phyloP scores from a whole-genome alignment of 2,797 vertebrate species.

The Parotocinclus haroldoi region DNA sequence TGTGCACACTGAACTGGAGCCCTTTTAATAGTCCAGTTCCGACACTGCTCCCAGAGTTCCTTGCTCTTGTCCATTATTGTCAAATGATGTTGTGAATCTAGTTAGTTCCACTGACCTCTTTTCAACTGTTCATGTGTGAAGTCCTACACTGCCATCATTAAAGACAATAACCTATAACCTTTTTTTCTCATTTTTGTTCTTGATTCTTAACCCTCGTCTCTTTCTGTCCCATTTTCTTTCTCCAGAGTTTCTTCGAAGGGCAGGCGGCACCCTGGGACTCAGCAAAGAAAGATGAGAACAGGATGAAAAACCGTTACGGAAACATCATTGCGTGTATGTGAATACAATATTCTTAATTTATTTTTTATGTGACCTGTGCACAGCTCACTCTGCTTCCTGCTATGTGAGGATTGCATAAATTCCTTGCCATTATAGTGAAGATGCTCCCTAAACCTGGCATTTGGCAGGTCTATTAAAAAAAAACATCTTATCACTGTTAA shows the following conservation, averaged over 20 bases:
- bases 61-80: slow-evolving; percentile 43
- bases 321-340: slow-evolving; percentile 98
- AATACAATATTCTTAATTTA: slow-evolving; percentile 18
- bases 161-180: slow-evolving; percentile 44
- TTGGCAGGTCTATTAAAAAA: neutral
- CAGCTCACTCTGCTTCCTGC: slow-evolving; percentile 6
- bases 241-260: slow-evolving; percentile 96
- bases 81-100: slow-evolving; percentile 49
- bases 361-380: neutral
- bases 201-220: slow-evolving; percentile 20
- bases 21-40: slow-evolving; percentile 43
- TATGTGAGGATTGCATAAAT: neutral
- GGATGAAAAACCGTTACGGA: slow-evolving; percentile 98
- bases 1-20: slow-evolving; percentile 10
- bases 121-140: slow-evolving; percentile 31
- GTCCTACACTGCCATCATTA: slow-evolving; percentile 41
- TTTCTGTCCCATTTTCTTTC: slow-evolving; percentile 48
- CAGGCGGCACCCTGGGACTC: slow-evolving; percentile 97
- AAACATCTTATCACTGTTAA: no score
- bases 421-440: slow-evolving; percentile 1
- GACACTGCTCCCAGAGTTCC: slow-evolving; percentile 31
- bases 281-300: slow-evolving; percentile 97
- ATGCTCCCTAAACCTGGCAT: slow-evolving; percentile 13
- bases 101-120: slow-evolving; percentile 29
- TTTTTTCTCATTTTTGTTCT: slow-evolving; percentile 29